Evolutionary conservation across 1,140 invertebrate genomes (phyloP), one percentile per base, ranked within the genome.

Genomic region (Drosophila rufa): DNA sequence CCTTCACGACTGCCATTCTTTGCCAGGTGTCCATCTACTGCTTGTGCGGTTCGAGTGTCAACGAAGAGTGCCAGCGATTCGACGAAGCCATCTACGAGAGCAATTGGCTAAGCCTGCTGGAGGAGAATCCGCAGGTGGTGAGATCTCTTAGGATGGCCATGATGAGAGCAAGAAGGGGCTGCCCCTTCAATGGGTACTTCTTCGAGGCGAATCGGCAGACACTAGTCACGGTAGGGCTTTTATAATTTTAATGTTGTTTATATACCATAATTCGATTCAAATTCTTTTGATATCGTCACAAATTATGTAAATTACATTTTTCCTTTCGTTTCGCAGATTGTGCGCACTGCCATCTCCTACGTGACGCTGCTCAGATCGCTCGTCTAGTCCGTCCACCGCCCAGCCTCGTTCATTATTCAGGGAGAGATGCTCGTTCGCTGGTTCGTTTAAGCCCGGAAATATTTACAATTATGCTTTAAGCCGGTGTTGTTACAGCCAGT

Each of bases 401-500:
- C 36, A 15, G 8, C 12, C 7, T 36, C 19, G 30, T 47, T 42
- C 38, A 57, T 38, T 55, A 43, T 60, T 68, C 36, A 55, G 62
- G 25, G 2, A 19, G 33, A 36, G 33, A 36, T 11, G 15, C 11
- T 14, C 30, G 55, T 19, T 46, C 30, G 47, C 25, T 46, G 48
- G 19, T 48, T 60, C 47, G 61, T 46, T 58, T 62, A 48, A 58
- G 57, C 19, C 57, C 46, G 81, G 56, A 73, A 67, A 82, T 74
- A 78, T 81, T 80, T 84, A 59, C 75, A 79, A 82, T 86, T 74
- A 82, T 65, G 68, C 78, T 89, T 85, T 79, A 80, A 89, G 77
- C 77, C 70, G 53, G 45, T 64, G 66, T 45, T 64, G 58, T 80
- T 80, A 85, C 79, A 84, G 71, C 82, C 74, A 81, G 58, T 81